Evolutionary conservation across 2,113 vertebrate genomes (phyloP).

Genomic region (Perca schrenkii): DNA sequence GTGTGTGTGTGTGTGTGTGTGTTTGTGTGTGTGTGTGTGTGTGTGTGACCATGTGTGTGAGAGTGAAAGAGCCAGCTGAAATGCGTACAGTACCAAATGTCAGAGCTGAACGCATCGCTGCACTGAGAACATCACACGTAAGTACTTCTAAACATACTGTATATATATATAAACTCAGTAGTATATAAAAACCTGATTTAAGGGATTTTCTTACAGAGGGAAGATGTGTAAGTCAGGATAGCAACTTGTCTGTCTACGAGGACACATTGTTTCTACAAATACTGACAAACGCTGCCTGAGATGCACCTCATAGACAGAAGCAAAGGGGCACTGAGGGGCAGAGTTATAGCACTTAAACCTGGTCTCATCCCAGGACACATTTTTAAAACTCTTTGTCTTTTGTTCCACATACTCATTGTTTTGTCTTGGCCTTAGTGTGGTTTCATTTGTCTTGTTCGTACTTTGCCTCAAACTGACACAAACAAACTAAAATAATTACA

Average conservation of each 20-base stretch:
- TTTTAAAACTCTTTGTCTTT: not conserved
- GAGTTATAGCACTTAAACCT: not conserved
- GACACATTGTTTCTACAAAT: not conserved
- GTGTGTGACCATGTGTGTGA: conserved; percentile 8
- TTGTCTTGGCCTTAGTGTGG: conserved; percentile 4
- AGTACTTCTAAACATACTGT: conserved; percentile 54
- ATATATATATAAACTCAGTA: not conserved
- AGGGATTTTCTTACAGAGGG: not conserved
- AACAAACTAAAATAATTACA: not conserved
- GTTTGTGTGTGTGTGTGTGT: conserved; percentile 25
- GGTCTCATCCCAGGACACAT: not conserved
- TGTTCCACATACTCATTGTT: not conserved
- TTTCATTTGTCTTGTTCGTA: not conserved
- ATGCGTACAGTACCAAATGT: conserved; percentile 57
- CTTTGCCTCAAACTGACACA: not conserved
- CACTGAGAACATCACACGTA: conserved; percentile 67
- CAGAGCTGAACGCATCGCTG: conserved; percentile 62
- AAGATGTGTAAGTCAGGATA: not conserved
- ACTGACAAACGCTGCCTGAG: conserved; percentile 1
- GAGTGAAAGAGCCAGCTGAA: conserved; percentile 46
- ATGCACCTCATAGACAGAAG: conserved; percentile 5
- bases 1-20: conserved; percentile 57
- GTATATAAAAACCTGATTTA: not conserved
- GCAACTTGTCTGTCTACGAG: not conserved
- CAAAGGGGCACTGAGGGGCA: not conserved